Evolutionary conservation across 1,140 invertebrate species (phyloP).

Genomic region (Heliconius hewitsoni): DNA sequence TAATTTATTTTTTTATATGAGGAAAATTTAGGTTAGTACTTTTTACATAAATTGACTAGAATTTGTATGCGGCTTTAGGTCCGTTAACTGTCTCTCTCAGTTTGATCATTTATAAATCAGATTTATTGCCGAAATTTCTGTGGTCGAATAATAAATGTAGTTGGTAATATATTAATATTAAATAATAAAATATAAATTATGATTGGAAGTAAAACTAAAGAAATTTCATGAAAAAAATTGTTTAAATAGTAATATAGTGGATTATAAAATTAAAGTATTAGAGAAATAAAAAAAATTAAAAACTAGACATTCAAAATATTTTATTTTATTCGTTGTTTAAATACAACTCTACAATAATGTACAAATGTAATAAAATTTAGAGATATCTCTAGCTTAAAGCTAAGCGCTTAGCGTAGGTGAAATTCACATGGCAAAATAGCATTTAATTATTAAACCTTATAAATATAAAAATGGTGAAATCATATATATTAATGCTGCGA

Average conservation of each 20-base stretch:
- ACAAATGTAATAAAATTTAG: conserved; percentile 14
- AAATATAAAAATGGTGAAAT: not conserved
- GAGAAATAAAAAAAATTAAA: conserved; percentile 42
- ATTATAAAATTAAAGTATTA: not conserved
- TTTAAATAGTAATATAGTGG: not conserved
- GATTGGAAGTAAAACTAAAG: not conserved
- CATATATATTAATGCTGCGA: not conserved
- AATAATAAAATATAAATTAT: not conserved
- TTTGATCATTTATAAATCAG: conserved; percentile 21
- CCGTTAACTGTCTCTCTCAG: conserved; percentile 21
- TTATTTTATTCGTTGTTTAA: conserved; percentile 32
- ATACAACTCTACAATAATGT: conserved; percentile 7
- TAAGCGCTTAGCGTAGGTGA: not conserved
- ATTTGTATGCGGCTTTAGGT: conserved; percentile 6
- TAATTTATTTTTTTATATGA: not conserved
- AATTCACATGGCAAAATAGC: not conserved
- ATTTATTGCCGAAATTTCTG: conserved; percentile 14
- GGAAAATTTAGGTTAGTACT: not conserved
- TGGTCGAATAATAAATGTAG: conserved; percentile 6
- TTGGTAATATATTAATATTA: not conserved
- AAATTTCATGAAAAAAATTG: not conserved
- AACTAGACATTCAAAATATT: conserved; percentile 49
- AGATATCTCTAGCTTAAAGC: not conserved
- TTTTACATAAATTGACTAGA: not conserved
- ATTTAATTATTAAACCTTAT: not conserved